Base-by-base conservation (phyloP, 1,140 invertebrate genomes). In the Heliconius eleuchia region DNA sequence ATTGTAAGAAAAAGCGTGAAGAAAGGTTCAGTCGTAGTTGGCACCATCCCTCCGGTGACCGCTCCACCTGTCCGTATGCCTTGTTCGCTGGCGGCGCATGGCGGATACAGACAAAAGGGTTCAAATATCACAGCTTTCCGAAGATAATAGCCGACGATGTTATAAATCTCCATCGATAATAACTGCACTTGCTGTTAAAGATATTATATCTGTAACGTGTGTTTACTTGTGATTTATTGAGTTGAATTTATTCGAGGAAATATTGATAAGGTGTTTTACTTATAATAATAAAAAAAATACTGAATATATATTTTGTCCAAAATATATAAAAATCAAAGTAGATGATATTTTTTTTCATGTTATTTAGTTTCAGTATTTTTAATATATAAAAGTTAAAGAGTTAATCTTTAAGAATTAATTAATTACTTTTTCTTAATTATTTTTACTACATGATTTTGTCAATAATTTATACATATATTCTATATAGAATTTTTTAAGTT, bases 61-160 rank as follows among this genome's bases (percentile, higher is more conserved):
- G 83, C 85, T 94, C 92, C 92, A 94, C 92, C 92, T 94, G 92
- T 94, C 89, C 13, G 6, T 7, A 0, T 37, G 42, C 88, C 82
- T 87, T 88, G 87, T 91, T 88, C 91, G 86, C 88, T 90, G 91
- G 87, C 91, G 91, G 71, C 71, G 70, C 70, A 39, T 13, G 71
- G 91, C 92, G 87, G 89, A 82, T 84, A 87, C 78, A 89, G 85
- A 92, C 86, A 90, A 94, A 93, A 94, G 91, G 91, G 89, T 94
- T 90, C 88, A 93, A 89, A 94, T 89, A 93, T 93, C 92, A 93
- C 92, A 93, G 90, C 84, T 92, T 94, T 93, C 89, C 80, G 86
- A 86, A 85, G 86, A 91, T 92, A 94, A 92, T 93, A 87, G 86
- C 87, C 81, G 83, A 75, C 76, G 86, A 79, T 76, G 85, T 86